phyloP scores from a whole-genome alignment of 2,113 vertebrate genomes.

The Petrocephalus microphthalmus region DNA sequence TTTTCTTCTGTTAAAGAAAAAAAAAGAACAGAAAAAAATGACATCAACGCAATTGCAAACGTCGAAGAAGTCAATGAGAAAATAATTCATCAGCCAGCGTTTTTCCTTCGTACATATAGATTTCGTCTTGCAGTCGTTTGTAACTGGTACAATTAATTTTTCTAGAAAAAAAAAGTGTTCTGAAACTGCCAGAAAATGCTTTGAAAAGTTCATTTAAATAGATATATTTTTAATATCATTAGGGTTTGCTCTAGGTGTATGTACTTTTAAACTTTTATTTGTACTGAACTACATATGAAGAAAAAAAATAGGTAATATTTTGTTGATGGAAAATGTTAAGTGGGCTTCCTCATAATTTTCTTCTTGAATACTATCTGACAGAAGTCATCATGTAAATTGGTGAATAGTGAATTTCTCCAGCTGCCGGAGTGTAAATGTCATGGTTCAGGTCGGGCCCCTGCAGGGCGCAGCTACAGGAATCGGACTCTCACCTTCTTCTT shows the following conservation, averaged over 20 bases:
- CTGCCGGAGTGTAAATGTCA: background rate
- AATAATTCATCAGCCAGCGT: background rate
- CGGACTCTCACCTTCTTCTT: constrained; percentile 62
- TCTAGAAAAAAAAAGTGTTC: background rate
- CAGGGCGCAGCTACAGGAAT: background rate
- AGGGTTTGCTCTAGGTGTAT: background rate
- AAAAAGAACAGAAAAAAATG: background rate
- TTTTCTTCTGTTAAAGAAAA: constrained; percentile 48
- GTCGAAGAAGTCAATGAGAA: background rate
- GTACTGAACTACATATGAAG: background rate
- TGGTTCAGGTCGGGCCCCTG: background rate
- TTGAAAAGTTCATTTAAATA: background rate
- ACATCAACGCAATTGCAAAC: background rate
- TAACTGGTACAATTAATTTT: background rate
- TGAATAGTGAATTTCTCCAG: background rate
- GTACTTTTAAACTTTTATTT: background rate
- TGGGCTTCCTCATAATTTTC: background rate
- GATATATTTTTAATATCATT: background rate
- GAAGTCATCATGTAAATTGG: background rate
- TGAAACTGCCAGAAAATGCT: background rate
- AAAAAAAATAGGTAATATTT: background rate
- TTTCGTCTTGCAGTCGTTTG: background rate
- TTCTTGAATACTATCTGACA: background rate
- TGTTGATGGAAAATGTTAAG: background rate
- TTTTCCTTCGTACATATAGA: background rate